Percentiles rank a stretch among this genome's conserved stretches.
phyloP scores from a whole-genome alignment of 2,113 vertebrate genomes.

The Oncorhynchus nerka region DNA sequence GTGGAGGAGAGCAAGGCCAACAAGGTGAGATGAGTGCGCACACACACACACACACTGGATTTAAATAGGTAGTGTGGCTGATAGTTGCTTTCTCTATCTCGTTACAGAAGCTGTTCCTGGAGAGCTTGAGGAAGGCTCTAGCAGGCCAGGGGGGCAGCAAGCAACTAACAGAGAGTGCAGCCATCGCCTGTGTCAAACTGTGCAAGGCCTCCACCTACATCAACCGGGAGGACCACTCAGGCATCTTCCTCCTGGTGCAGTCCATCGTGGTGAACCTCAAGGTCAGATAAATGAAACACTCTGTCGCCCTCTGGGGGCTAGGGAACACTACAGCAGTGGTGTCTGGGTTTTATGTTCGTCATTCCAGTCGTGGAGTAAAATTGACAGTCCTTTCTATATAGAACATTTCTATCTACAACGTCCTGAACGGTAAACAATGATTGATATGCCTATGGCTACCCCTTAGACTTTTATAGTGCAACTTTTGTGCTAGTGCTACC shows the following conservation, averaged over 20 bases:
- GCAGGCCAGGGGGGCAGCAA: conserved; percentile 88
- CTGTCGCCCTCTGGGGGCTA: too few relatives aligned
- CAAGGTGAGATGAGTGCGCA: conserved; percentile 76
- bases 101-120: conserved; percentile 91
- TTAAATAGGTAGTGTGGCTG: neutral
- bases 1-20: conserved; percentile 95
- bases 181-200: conserved; percentile 94
- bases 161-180: conserved; percentile 94
- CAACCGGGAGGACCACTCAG: conserved; percentile 97
- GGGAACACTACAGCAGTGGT: too few relatives aligned
- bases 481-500: too few relatives aligned
- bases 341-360: too few relatives aligned
- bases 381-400: too few relatives aligned
- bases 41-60: neutral
- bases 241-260: conserved; percentile 95
- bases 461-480: too few relatives aligned
- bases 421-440: too few relatives aligned
- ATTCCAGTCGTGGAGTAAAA: too few relatives aligned
- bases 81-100: too few relatives aligned
- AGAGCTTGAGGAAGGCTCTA: conserved; percentile 91
- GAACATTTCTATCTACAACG: too few relatives aligned
- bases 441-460: too few relatives aligned
- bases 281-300: conserved; percentile 65
- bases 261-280: conserved; percentile 97
- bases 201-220: conserved; percentile 98